Conservation (phyloP, 2,888 invertebrate species). For the Caenorhabditis sp. region DNA sequence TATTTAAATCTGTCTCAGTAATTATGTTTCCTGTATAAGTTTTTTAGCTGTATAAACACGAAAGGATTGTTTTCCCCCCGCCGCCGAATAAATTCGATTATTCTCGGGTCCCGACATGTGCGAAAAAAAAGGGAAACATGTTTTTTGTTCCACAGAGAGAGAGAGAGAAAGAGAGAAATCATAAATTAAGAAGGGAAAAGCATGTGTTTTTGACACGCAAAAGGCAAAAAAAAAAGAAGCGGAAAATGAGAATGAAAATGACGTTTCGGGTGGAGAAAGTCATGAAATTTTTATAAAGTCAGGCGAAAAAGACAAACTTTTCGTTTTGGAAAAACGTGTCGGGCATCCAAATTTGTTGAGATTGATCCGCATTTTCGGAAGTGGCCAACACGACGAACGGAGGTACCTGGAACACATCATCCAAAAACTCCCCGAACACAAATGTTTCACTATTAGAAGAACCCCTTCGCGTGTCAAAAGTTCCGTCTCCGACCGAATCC, state of each 20-base stretch:
- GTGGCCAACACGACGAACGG: slow-evolving; percentile 77
- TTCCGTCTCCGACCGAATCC: too few relatives aligned
- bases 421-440: not conserved
- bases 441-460: too few relatives aligned
- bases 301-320: slow-evolving; percentile 81
- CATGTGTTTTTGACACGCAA: slow-evolving; percentile 25
- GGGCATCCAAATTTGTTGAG: slow-evolving; percentile 79
- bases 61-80: too few relatives aligned
- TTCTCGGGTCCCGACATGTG: not conserved
- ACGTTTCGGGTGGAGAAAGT: not conserved
- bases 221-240: not conserved
- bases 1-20: too few relatives aligned
- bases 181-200: not conserved
- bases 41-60: too few relatives aligned
- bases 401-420: slow-evolving; percentile 60
- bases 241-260: not conserved
- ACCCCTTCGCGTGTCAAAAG: too few relatives aligned
- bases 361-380: slow-evolving; percentile 75
- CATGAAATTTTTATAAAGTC: slow-evolving; percentile 2
- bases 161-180: slow-evolving; percentile 6
- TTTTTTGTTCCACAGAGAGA: slow-evolving; percentile 5
- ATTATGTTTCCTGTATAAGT: too few relatives aligned
- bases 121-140: not conserved
- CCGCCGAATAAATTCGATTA: slow-evolving; percentile 34
- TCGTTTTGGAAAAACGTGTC: slow-evolving; percentile 84